Evolutionary conservation across 2,113 vertebrate species (phyloP).

Genomic region (Sitta europaea): DNA sequence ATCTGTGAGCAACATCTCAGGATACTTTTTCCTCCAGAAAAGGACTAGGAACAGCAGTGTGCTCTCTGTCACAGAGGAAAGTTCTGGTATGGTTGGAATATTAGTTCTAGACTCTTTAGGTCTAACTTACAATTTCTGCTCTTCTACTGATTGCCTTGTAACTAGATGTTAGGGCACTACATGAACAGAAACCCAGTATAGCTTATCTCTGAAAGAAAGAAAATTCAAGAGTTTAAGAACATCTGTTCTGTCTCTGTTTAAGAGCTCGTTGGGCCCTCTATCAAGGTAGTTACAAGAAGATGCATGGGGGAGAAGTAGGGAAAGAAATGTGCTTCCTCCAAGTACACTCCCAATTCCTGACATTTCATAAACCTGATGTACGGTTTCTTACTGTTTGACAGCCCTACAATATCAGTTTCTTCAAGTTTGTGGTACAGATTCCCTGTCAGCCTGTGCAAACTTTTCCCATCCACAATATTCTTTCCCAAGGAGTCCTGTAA

Average conservation of each 20-base stretch:
- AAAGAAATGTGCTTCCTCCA: neutral
- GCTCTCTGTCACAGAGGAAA: neutral
- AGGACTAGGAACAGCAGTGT: neutral
- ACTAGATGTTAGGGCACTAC: neutral
- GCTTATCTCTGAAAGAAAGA: neutral
- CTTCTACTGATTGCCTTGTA: neutral
- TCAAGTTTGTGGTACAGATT: neutral
- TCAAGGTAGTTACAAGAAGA: neutral
- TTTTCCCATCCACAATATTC: neutral
- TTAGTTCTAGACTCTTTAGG: neutral
- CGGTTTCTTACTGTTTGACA: rapidly evolving
- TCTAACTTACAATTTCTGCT: neutral
- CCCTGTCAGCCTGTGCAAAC: neutral
- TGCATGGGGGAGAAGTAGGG: neutral
- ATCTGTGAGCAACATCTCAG: neutral
- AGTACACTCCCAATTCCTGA: neutral
- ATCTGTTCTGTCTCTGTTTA: neutral
- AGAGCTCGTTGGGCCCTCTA: neutral
- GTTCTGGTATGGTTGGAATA: neutral
- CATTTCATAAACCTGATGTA: neutral
- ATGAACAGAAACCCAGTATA: neutral
- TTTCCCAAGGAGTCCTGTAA: neutral
- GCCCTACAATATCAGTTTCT: neutral
- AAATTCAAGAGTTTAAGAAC: neutral
- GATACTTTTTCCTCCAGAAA: neutral